Base-by-base conservation (phyloP, 2,888 invertebrate species). In the Cataglyphis cursor region DNA sequence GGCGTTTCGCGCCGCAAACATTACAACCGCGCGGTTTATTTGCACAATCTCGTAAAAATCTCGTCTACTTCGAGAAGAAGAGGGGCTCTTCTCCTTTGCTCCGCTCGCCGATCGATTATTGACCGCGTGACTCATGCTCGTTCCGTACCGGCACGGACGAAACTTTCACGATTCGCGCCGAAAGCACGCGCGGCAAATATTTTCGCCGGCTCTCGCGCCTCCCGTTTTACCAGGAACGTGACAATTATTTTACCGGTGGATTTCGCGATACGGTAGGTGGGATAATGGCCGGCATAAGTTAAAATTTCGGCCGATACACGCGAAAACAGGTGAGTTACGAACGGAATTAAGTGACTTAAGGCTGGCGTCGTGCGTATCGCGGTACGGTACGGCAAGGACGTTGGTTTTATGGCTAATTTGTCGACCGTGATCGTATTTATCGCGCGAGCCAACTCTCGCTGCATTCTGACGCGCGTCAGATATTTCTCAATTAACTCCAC, bases 261-360 rank as follows among this genome's bases (percentile, higher is more conserved):
- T 18, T 65, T 35, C n/a, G 61, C 41, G 83, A 68, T 61, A 61
- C 82, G 82, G 73, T 80, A 84, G 87, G 72, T 64, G 73, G 87
- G 90, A 88, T 93, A 93, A 93, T 93, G 92, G 91, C 65, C 84
- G 88, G 89, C 89, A 89, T 92, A 93, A 93, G 92, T 93, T 92
- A 92, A 93, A 93, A 92, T 93, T 93, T 91, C 88, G 88, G 85
- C 83, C 88, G 93, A 92, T 93, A 92, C 89, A 88, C 87, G 90
- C 89, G 89, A 90, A 93, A 93, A 91, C 92, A 91, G 92, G 92
- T 93, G 93, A 93, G 89, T 93, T 92, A 92, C 91, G 90, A 75
- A 86, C 86, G 86, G 90, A 91, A 92, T 93, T 91, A 91, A 91
- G 92, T 91, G 92, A 92, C 90, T 90, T 91, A 88, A 90, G 85